Base-by-base conservation (phyloP, 2,113 vertebrate genomes). In the Pseudorhombus dupliciocellatus region DNA sequence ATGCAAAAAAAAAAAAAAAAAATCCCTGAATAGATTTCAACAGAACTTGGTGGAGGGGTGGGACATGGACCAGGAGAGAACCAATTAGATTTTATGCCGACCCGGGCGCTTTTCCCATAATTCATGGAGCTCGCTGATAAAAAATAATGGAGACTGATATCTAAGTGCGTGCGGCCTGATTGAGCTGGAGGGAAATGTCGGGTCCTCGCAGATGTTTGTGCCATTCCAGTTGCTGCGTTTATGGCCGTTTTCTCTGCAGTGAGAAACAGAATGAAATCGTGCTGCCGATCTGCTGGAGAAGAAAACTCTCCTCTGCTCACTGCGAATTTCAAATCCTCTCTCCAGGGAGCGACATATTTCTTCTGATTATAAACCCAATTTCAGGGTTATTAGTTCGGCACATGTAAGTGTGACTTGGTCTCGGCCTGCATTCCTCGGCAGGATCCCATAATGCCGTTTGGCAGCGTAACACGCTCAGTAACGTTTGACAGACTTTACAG, bases 381-480 rank as follows among this genome's bases (percentile, higher is more conserved):
- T 75, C 62, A 51, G 53, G 30, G 34, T 40, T 60, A 51, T 87
- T 78, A 75, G 25, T 51, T 34, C 79, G 31, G 34, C 53, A 80
- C 66, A 78, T 79, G 40, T 73, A 84, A 75, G 68, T 71, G 56
- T 34, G 75, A 77, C 74, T 85, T 63, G n/a, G 28, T 80, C 66
- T 83, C 56, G 75, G 53, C 18, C 25, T 66, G 15, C 42, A 67
- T 73, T 87, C 60, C 34, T 57, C 34, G 77, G 58, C 51, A 84
- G 75, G 57, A 52, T 73, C 79, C 75, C 77, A 75, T 87, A 81
- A 87, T 83, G 57, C 37, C 26, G 28, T 70, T 81, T 87, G 84
- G 79, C 77, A 75, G 37, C 15, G 20, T 44, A 79, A 30, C 55
- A 4, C 10, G 51, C 57, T 81, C 60, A 55, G 37, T 72, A 85